Percentiles rank a stretch among this genome's conserved stretches.
phyloP scores from a whole-genome alignment of 2,888 invertebrate genomes.

The Exocentrus adspersus region DNA sequence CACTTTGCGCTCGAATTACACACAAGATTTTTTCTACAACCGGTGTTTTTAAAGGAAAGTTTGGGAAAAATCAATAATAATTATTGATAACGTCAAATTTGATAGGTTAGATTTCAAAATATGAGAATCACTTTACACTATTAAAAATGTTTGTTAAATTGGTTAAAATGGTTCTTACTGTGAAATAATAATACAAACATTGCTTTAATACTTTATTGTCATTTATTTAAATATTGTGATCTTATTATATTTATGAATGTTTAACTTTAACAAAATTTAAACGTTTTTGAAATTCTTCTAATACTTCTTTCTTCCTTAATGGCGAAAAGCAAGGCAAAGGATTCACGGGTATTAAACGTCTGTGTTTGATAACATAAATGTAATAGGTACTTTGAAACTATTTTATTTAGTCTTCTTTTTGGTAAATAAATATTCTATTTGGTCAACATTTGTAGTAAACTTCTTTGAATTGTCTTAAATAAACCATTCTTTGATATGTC shows the following conservation, averaged over 20 bases:
- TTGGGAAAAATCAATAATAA: no score
- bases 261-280: background rate
- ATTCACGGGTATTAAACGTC: background rate
- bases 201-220: background rate
- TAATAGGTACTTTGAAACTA: slow-evolving; percentile 2
- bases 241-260: background rate
- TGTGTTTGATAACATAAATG: slow-evolving; percentile 2
- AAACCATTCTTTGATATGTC: slow-evolving; percentile 9
- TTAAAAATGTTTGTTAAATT: no score
- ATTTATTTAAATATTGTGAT: background rate
- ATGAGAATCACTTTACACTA: no score
- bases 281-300: slow-evolving; percentile 9
- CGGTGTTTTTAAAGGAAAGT: no score
- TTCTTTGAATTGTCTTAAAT: background rate
- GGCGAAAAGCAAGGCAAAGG: slow-evolving; percentile 9
- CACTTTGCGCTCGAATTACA: no score
- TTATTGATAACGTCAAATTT: no score
- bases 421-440: slow-evolving; percentile 9
- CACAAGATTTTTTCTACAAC: no score
- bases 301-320: slow-evolving; percentile 2
- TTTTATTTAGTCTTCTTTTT: slow-evolving; percentile 3
- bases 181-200: background rate
- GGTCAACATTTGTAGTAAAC: background rate
- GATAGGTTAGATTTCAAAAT: no score
- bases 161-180: background rate